Base-by-base conservation (phyloP, 2,888 invertebrate genomes). In the Agrochola litura region DNA sequence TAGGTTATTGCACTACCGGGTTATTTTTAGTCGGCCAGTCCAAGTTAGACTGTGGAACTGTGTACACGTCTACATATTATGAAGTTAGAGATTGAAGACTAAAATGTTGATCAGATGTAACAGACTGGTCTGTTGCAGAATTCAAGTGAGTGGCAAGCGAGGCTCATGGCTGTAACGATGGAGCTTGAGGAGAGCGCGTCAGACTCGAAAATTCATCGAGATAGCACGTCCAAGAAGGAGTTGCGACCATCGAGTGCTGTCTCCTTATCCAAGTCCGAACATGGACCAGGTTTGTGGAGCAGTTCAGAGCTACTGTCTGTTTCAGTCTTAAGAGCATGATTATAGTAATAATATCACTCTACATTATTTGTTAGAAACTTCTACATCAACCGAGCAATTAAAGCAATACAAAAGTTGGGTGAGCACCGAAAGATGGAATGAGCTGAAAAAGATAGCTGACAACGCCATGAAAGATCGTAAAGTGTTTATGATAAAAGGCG, bases 401-500 rank as follows among this genome's bases (percentile, higher is more conserved):
- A 96, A 93, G 79, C 96, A 96, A 77, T 97, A 93, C 88, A 96
- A 94, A 86, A 95, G 95, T 83, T 97, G 97, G 95, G 97, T 98
- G 65, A 97, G 97, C 81, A 97, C 96, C 64, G 98, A 98, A 16
- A 95, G 97, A 90, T 97, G 98, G 96, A 97, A 97, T 90, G 97
- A 97, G 81, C 91, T 98, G 76, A 97, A 97, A 81, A 97, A 97
- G 86, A 95, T 97, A 81, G 98, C 98, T 0, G 98, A 98, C 43
- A 97, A 94, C 71, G 98, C 98, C 1, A 97, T 97, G 90, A 97
- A 95, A 86, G 97, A 97, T 8, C 97, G 97, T 83, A 97, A 97
- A 92, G 97, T 97, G 52, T 98, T 98, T 89, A 97, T 97, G 90
- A 97, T 98, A 92, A 97, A 97, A 88, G 98, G 98, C 3, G 98